These are phyloP conservation scores for Macrosiphum euphorbiae DNA, from an alignment of 2,888 invertebrate species.

Conservation along the genomic window DNA sequence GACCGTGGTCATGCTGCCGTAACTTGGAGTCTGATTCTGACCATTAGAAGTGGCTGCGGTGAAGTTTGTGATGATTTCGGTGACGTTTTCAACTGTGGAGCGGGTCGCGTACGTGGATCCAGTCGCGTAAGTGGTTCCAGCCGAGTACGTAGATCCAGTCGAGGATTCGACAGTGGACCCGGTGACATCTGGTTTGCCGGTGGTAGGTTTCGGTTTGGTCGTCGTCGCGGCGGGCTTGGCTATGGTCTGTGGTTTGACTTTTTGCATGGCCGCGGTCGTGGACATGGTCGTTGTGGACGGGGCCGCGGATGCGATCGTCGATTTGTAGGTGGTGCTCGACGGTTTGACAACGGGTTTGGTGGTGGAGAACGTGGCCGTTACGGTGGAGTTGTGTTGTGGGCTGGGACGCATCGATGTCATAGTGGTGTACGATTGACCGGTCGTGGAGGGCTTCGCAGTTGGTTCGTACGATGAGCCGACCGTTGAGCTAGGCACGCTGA, in stretches of 20 bases:
- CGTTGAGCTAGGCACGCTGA: slow-evolving; percentile 69
- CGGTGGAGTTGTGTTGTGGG: not conserved
- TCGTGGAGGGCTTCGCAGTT: slow-evolving; percentile 34
- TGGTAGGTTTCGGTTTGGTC: slow-evolving; percentile 61
- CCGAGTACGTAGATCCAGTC: not conserved
- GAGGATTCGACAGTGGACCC: slow-evolving; percentile 21
- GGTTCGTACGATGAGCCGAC: slow-evolving; percentile 22
- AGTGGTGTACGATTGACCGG: not conserved
- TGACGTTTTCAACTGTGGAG: slow-evolving; percentile 30
- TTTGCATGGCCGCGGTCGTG: slow-evolving; percentile 48
- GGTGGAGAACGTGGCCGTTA: slow-evolving; percentile 54
- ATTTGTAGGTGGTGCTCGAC: slow-evolving; percentile 53
- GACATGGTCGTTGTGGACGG: slow-evolving; percentile 37
- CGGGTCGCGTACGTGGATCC: not conserved
- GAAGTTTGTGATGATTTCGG: not conserved
- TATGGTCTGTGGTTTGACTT: slow-evolving; percentile 52
- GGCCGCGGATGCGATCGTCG: slow-evolving; percentile 48
- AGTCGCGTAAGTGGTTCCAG: not conserved
- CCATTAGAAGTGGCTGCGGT: not conserved
- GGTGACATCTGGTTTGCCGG: slow-evolving; percentile 51
- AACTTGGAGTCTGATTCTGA: not conserved
- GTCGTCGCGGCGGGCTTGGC: slow-evolving; percentile 65
- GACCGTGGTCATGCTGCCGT: not conserved
- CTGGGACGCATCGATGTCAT: slow-evolving; percentile 22
- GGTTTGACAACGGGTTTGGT: slow-evolving; percentile 40